Percentiles rank a stretch among this genome's conserved stretches.
Evolutionary conservation across 2,113 vertebrate genomes (phyloP).

Genomic region (Entelurus aequoreus): DNA sequence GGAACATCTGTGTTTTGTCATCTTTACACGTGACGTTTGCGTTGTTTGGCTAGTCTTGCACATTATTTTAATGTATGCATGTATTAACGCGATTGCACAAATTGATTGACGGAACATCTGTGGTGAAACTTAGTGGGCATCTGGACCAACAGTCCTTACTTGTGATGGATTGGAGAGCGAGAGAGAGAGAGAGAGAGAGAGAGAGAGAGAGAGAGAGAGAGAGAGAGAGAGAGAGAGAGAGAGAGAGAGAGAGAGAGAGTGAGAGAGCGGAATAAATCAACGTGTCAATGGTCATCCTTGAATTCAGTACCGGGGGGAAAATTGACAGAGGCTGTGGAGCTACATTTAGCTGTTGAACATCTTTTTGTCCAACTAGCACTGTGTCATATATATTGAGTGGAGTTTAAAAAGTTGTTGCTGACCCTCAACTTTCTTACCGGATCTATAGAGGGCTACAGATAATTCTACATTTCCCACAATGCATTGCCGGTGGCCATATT

Average conservation of each 20-base stretch:
- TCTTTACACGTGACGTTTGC: conserved; percentile 14
- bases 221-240: conserved; percentile 17
- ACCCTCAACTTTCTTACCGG: conserved; percentile 21
- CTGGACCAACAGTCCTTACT: conserved; percentile 54
- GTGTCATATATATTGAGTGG: conserved; percentile 10
- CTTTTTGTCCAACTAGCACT: conserved; percentile 21
- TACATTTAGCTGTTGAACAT: conserved; percentile 24
- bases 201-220: conserved; percentile 18
- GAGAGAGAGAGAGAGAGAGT: conserved; percentile 18
- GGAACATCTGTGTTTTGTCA: conserved; percentile 11
- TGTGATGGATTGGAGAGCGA: conserved; percentile 35
- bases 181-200: conserved; percentile 8
- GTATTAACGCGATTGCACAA: conserved; percentile 1
- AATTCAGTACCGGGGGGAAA: conserved; percentile 40
- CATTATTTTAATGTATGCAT: conserved; percentile 1
- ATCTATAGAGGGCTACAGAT: not conserved
- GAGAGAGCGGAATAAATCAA: conserved; percentile 55
- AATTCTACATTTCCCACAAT: no score
- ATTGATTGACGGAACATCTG: conserved; percentile 42
- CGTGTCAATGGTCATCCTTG: conserved; percentile 55
- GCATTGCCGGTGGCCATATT: no score
- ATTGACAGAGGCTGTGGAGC: conserved; percentile 39
- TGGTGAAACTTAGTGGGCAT: conserved; percentile 52
- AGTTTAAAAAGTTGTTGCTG: conserved; percentile 9
- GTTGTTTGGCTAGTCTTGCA: not conserved